Evolutionary conservation across 2,888 invertebrate genomes (phyloP).

Genomic region (Ectobius pallidus): DNA sequence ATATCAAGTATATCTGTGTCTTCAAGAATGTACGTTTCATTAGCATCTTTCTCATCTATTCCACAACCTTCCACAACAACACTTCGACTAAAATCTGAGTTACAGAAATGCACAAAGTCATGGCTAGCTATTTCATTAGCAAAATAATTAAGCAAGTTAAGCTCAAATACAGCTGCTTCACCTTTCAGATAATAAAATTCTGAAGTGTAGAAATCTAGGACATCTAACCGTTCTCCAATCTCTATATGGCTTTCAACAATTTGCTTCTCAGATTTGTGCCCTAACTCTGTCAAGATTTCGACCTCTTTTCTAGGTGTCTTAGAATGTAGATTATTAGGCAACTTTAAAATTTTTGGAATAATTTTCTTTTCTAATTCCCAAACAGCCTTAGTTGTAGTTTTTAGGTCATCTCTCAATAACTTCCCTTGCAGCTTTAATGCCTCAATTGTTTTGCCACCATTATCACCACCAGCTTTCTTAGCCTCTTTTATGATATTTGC

Average conservation of each 20-base stretch:
- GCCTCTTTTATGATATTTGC: slow-evolving; percentile 56
- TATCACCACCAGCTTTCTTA: slow-evolving; percentile 48
- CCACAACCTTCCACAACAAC: slow-evolving; percentile 77
- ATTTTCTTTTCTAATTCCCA: slow-evolving; percentile 77
- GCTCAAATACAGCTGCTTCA: slow-evolving; percentile 75
- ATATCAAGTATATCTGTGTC: slow-evolving; percentile 54
- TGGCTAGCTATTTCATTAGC: slow-evolving; percentile 56
- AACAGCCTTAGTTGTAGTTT: slow-evolving; percentile 64
- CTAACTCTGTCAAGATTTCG: slow-evolving; percentile 48
- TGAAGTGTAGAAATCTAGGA: slow-evolving; percentile 65
- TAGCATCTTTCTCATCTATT: slow-evolving; percentile 61
- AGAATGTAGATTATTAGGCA: slow-evolving; percentile 74
- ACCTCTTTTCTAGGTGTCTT: slow-evolving; percentile 61
- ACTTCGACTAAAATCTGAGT: slow-evolving; percentile 79
- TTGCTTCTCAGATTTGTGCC: slow-evolving; percentile 51
- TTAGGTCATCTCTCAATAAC: slow-evolving; percentile 67
- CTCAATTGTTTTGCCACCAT: slow-evolving; percentile 56
- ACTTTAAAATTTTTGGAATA: slow-evolving; percentile 64
- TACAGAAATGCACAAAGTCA: slow-evolving; percentile 70
- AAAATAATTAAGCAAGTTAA: slow-evolving; percentile 63
- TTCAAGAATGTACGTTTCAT: slow-evolving; percentile 65
- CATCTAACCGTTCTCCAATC: slow-evolving; percentile 60
- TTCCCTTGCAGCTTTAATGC: slow-evolving; percentile 61
- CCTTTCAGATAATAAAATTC: slow-evolving; percentile 67
- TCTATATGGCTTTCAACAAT: slow-evolving; percentile 59